Base-by-base conservation (phyloP, 1,140 invertebrate species). In the Pissodes strobi region DNA sequence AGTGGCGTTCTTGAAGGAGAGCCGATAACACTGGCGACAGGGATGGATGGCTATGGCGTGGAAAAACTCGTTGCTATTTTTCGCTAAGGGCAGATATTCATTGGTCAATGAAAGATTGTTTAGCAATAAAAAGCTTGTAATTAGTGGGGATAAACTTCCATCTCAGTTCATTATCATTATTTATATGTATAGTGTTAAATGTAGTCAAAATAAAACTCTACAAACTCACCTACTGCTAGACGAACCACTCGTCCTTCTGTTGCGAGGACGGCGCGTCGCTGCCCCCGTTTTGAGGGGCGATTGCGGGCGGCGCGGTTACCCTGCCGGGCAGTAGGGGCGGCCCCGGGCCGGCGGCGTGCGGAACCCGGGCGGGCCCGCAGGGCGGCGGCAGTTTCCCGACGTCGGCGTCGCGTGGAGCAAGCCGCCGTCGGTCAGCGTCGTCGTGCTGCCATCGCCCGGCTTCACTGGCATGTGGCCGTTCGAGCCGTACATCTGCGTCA, bases 341-440 rank as follows among this genome's bases (percentile, higher is more conserved):
- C 80, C 85, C 85, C 83, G 84, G 83, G 80, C 83, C 84, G 78
- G 77, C 74, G 53, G 53, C 63, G 68, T 84, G 84, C 85, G 84
- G 83, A 85, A 86, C 88, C 87, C 88, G 85, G 85, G 83, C 84
- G 83, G 89, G 89, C 89, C 90, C 90, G 86, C 91, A 93, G 91
- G 91, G 91, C 87, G 90, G 87, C 86, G 86, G 90, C 88, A 92
- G 91, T 94, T 93, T 93, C 90, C 91, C 91, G 90, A 88, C 68
- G 80, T 80, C 69, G 83, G 82, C 74, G 81, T 81, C 74, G 74
- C 68, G 79, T 72, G 73, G 10, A 46, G 79, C 71, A 79, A 71
- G 58, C 78, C 72, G 55, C 76, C 80, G 70, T 75, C 82, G 72
- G 78, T 78, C 79, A 82, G 68, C 67, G 78, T 82, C 60, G 83